Evolutionary conservation across 2,888 invertebrate genomes (phyloP).

Genomic region (Parthenolecanium corni): DNA sequence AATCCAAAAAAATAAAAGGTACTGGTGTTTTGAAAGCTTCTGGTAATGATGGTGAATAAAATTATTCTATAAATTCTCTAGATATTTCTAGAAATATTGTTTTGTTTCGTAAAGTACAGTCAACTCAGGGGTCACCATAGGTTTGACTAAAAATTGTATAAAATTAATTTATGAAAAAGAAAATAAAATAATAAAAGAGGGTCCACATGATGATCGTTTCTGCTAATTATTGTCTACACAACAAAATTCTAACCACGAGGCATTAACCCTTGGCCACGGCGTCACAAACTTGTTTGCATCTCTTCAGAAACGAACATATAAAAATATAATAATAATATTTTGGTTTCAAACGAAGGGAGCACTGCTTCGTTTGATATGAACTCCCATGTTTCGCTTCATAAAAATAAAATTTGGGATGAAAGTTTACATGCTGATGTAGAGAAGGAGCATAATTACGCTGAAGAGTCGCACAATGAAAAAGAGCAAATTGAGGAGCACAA

Average conservation of each 20-base stretch:
- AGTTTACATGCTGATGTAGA: slow-evolving; percentile 7
- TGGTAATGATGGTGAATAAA: no score
- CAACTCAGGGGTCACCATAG: neutral
- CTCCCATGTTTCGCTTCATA: slow-evolving; percentile 1
- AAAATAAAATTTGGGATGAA: slow-evolving; percentile 1
- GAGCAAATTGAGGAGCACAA: slow-evolving; percentile 3
- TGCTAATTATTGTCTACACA: neutral
- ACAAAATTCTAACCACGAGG: neutral
- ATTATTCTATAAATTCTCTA: neutral
- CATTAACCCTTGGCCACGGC: neutral
- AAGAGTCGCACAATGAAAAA: neutral
- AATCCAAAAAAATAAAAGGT: neutral
- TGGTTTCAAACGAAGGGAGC: neutral
- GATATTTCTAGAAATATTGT: neutral
- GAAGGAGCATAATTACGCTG: slow-evolving; percentile 15
- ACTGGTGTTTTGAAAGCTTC: neutral
- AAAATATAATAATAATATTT: neutral
- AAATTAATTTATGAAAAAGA: neutral
- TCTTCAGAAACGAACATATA: neutral
- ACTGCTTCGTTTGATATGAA: neutral
- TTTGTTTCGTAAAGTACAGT: slow-evolving; percentile 1
- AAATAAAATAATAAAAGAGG: neutral
- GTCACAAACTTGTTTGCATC: neutral
- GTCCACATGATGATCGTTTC: neutral
- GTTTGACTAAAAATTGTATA: neutral